These are phyloP conservation scores for Manacus vitellinus DNA, from an alignment of 2,113 vertebrate species.

Conservation along the genomic window DNA sequence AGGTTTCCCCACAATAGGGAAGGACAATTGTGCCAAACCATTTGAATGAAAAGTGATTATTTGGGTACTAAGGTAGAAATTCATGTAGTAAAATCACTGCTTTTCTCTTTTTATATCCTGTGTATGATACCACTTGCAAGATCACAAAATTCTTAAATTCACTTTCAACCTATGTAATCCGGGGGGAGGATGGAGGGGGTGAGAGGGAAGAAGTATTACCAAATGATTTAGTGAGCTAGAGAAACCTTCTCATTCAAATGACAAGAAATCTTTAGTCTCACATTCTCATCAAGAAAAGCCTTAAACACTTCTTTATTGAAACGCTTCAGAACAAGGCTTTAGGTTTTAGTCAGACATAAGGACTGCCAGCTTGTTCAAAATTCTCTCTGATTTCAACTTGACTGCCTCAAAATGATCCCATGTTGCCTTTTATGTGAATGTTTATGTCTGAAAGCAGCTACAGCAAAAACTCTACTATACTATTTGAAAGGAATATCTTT, in stretches of 20 bases:
- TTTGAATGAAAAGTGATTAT: conserved; percentile 52
- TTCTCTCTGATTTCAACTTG: conserved; percentile 35
- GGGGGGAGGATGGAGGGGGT: fast-evolving
- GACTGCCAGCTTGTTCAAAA: conserved; percentile 16
- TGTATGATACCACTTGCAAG: neutral
- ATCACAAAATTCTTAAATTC: neutral
- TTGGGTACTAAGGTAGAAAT: conserved; percentile 9
- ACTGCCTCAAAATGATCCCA: conserved; percentile 22
- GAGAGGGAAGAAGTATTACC: neutral
- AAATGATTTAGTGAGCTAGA: neutral
- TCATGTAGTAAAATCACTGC: neutral
- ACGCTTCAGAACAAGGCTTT: neutral
- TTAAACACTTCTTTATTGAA: neutral
- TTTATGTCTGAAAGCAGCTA: conserved; percentile 31
- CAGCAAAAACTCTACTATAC: neutral
- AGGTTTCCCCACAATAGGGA: conserved; percentile 19
- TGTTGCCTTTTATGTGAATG: conserved; percentile 33
- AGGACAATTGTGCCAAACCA: conserved; percentile 7
- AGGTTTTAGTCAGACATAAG: neutral
- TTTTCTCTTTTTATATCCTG: neutral
- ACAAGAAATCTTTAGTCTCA: neutral
- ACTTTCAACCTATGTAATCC: neutral
- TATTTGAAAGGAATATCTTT: neutral
- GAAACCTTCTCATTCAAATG: neutral
- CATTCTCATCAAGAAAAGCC: neutral